Evolutionary conservation across 2,888 invertebrate genomes (phyloP).

Genomic region (Hydropsyche betteni): DNA sequence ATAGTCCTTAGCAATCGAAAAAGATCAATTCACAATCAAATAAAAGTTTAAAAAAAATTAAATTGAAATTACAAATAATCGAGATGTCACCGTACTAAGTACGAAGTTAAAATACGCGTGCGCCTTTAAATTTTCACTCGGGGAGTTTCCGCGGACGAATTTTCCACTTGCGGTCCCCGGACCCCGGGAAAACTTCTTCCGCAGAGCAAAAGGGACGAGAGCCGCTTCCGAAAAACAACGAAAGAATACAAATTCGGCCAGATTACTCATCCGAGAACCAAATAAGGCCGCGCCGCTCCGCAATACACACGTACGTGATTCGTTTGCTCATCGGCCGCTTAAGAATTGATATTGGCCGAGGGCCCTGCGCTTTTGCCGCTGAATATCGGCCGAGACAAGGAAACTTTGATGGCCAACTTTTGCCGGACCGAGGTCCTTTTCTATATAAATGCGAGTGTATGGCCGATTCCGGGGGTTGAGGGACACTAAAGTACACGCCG

Average conservation of each 20-base stretch:
- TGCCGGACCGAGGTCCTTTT: too few species aligned
- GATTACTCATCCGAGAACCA: slow-evolving; percentile 48
- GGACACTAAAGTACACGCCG: too few species aligned
- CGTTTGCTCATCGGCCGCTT: slow-evolving; percentile 38
- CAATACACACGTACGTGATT: slow-evolving; percentile 39
- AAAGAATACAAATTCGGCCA: slow-evolving; percentile 49
- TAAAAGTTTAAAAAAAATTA: too few species aligned
- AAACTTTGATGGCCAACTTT: neutral
- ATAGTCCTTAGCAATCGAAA: too few species aligned
- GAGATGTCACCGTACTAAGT: too few species aligned
- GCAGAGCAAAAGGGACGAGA: neutral
- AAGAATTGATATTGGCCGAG: slow-evolving; percentile 36
- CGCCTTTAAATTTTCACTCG: slow-evolving; percentile 12
- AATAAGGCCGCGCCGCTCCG: slow-evolving; percentile 39
- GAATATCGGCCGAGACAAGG: neutral
- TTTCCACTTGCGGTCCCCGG: slow-evolving; percentile 1
- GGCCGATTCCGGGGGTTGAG: too few species aligned
- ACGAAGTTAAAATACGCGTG: too few species aligned
- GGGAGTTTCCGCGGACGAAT: slow-evolving; percentile 20
- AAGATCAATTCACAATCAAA: too few species aligned
- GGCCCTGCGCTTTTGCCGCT: slow-evolving; percentile 1
- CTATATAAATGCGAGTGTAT: too few species aligned
- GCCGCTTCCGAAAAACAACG: neutral
- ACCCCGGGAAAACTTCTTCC: slow-evolving; percentile 21
- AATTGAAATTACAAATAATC: too few species aligned